phyloP scores from a whole-genome alignment of 2,888 invertebrate species.

The Glyphotaelius pellucidus region DNA sequence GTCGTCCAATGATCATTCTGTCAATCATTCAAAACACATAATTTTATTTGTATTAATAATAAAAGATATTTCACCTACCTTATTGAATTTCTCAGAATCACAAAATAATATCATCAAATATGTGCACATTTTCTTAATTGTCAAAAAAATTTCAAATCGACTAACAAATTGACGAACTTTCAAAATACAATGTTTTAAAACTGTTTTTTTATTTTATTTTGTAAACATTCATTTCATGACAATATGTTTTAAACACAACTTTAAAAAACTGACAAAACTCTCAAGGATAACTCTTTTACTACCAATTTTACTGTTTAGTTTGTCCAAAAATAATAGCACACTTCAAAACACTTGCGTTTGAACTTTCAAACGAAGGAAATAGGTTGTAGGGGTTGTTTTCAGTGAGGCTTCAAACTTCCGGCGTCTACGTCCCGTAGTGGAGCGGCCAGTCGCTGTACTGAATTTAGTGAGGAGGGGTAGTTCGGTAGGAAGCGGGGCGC shows the following conservation, averaged over 20 bases:
- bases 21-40: too few relatives aligned
- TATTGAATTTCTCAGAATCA: not conserved
- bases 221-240: not conserved
- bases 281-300: not conserved
- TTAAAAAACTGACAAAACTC: not conserved
- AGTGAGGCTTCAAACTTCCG: not conserved
- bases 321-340: not conserved
- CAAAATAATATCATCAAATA: not conserved
- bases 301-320: not conserved
- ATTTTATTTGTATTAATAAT: too few relatives aligned
- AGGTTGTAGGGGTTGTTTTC: not conserved
- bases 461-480: constrained; percentile 35
- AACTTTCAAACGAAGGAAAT: not conserved
- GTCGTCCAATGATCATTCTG: not conserved
- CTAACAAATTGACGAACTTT: too few relatives aligned
- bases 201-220: not conserved
- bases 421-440: constrained; percentile 20
- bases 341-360: constrained; percentile 9
- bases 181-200: not conserved
- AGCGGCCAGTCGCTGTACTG: constrained; percentile 30
- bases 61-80: not conserved
- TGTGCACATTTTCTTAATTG: not conserved
- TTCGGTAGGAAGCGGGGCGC: not conserved
- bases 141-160: not conserved
- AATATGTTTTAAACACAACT: not conserved